phyloP scores from a whole-genome alignment of 2,888 invertebrate species.

The Loripinus fragilis region DNA sequence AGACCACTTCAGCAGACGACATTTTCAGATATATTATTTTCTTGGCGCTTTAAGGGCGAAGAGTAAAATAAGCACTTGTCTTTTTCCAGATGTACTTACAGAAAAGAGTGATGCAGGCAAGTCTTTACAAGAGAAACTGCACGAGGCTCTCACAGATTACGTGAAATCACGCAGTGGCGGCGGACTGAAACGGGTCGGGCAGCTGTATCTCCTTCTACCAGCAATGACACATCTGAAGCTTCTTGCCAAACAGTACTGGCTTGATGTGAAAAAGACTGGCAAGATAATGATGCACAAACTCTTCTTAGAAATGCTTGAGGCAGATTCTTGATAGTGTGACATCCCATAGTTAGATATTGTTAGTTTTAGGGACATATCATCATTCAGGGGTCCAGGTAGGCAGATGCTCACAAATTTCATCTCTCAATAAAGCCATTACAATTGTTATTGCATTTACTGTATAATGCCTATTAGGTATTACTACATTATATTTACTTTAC shows the following conservation, averaged over 20 bases:
- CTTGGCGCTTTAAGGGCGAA: no score
- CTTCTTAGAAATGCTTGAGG: constrained; percentile 97
- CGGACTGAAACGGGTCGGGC: constrained; percentile 88
- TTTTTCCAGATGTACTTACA: constrained; percentile 90
- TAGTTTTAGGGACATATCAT: constrained; percentile 18
- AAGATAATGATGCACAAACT: constrained; percentile 97
- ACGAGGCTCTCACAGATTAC: constrained; percentile 94
- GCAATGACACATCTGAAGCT: constrained; percentile 95
- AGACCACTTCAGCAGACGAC: no score
- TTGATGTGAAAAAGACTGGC: constrained; percentile 92
- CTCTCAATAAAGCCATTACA: no score
- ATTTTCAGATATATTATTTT: no score
- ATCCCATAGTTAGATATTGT: not conserved
- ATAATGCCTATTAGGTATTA: no score
- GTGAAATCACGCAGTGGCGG: constrained; percentile 87
- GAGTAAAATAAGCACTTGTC: not conserved
- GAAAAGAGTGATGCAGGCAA: constrained; percentile 94
- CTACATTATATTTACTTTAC: no score
- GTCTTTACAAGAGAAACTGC: constrained; percentile 94
- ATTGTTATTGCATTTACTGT: no score
- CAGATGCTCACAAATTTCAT: no score
- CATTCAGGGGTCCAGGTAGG: not conserved
- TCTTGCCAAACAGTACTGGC: constrained; percentile 95
- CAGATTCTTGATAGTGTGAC: constrained; percentile 74
- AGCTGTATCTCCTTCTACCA: constrained; percentile 94